A percentile compares a stretch with the other conserved stretches of the same genome.
phyloP scores from a whole-genome alignment of 2,797 vertebrate species.

The Prionace glauca region DNA sequence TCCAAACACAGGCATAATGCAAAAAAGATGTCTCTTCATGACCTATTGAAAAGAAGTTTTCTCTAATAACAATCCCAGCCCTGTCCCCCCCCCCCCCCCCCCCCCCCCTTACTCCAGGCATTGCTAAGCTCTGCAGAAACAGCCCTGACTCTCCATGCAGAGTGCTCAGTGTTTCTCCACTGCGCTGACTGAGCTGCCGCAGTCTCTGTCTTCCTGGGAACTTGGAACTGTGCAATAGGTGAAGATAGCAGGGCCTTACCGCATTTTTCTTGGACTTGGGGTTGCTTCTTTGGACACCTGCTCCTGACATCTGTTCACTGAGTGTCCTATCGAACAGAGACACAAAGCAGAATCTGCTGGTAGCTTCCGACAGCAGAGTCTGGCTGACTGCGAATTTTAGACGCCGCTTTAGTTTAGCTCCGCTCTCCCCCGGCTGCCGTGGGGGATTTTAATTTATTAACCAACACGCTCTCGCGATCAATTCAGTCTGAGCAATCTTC shows the following conservation, averaged over 20 bases:
- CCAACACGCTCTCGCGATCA: constrained; percentile 44
- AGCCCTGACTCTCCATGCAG: no score
- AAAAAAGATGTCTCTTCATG: not conserved
- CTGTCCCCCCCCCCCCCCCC: not conserved
- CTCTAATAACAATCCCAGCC: not conserved
- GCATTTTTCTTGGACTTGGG: constrained; percentile 68
- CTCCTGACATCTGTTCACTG: constrained; percentile 49
- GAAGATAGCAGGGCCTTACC: constrained; percentile 62
- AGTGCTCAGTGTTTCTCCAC: constrained; percentile 15
- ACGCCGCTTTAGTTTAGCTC: constrained; percentile 44
- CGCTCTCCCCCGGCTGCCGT: not conserved
- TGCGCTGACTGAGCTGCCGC: constrained; percentile 43
- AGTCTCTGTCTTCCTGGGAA: constrained; percentile 53
- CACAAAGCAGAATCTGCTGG: not conserved
- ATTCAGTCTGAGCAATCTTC: constrained; percentile 45
- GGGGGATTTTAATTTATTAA: constrained; percentile 49
- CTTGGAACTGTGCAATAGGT: constrained; percentile 53
- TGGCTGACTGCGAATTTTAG: constrained; percentile 39
- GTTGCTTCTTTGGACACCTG: constrained; percentile 59
- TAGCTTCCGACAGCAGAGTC: constrained; percentile 42
- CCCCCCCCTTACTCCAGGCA: not conserved
- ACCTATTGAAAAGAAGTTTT: not conserved
- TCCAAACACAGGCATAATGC: not conserved
- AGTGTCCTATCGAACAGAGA: constrained; percentile 46
- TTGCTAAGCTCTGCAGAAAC: no score